Conservation (phyloP, 2,797 vertebrate species). For the Hydrophis major region DNA sequence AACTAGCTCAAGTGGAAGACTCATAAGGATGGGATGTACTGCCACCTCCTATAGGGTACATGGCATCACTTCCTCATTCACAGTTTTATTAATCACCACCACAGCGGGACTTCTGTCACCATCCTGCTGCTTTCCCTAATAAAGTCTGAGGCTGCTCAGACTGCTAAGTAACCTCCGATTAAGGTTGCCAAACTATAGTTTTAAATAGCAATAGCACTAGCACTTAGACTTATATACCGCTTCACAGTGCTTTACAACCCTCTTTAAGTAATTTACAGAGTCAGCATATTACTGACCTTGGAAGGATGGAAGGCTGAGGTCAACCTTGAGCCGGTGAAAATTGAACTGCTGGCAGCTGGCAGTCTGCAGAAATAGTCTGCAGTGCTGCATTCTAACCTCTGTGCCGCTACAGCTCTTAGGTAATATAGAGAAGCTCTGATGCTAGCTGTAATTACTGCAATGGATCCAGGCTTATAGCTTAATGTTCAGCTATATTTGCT, state of each 20-base stretch:
- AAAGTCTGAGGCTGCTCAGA: neutral
- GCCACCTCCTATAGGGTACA: neutral
- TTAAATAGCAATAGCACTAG: neutral
- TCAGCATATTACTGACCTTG: neutral
- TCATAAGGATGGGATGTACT: neutral
- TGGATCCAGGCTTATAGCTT: neutral
- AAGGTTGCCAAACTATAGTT: neutral
- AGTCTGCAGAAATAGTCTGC: neutral
- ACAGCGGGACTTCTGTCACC: neutral
- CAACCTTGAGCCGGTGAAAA: neutral
- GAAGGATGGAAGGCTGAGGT: neutral
- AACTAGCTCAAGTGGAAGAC: neutral
- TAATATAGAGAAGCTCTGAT: neutral
- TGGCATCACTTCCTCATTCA: neutral
- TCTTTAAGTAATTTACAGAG: neutral
- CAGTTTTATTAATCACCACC: neutral
- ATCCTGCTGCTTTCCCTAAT: neutral
- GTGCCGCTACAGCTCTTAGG: neutral
- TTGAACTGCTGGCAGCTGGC: neutral
- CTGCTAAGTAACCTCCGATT: neutral
- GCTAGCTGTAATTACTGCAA: neutral
- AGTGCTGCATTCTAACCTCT: neutral
- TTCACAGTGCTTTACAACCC: neutral
- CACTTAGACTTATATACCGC: neutral
- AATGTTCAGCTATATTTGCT: neutral